A percentile compares a stretch with the other conserved stretches of the same genome.
These are phyloP conservation scores for Eupeodes corollae DNA, from an alignment of 1,140 invertebrate genomes.

Conservation along the genomic window DNA sequence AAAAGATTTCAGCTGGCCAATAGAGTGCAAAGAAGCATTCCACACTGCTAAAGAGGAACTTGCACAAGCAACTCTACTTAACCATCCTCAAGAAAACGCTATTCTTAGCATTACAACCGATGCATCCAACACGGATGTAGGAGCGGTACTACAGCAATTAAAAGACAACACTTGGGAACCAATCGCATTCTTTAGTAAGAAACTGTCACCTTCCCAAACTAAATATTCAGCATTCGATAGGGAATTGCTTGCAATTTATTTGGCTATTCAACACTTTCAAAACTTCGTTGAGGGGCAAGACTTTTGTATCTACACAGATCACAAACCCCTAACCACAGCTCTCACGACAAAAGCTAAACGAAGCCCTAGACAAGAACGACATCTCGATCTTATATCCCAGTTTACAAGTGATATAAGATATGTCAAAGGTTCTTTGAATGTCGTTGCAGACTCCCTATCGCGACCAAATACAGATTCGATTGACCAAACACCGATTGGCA, in stretches of 20 bases:
- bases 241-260: conserved; percentile 28
- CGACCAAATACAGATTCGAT: no score
- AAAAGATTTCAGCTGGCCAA: no score
- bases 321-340: conserved; percentile 33
- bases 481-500: no score
- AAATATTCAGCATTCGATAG: no score
- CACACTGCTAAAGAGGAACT: conserved; percentile 22
- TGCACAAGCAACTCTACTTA: conserved; percentile 11
- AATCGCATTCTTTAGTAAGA: no score
- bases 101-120: conserved; percentile 12
- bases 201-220: no score
- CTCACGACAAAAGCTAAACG: conserved; percentile 33
- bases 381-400: conserved; percentile 21
- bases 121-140: conserved; percentile 14
- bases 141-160: conserved; percentile 11
- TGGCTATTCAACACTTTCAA: conserved; percentile 21
- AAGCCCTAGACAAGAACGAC: conserved; percentile 15
- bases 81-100: conserved; percentile 7
- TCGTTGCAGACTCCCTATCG: no score
- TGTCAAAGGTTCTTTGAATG: no score
- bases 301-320: conserved; percentile 24
- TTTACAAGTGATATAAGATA: no score
- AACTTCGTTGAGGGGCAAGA: no score
- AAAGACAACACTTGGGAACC: conserved; percentile 13
- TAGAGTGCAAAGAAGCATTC: conserved; percentile 20